Evolutionary conservation across 1,140 invertebrate genomes (phyloP).

Genomic region (Diachasma alloeum): DNA sequence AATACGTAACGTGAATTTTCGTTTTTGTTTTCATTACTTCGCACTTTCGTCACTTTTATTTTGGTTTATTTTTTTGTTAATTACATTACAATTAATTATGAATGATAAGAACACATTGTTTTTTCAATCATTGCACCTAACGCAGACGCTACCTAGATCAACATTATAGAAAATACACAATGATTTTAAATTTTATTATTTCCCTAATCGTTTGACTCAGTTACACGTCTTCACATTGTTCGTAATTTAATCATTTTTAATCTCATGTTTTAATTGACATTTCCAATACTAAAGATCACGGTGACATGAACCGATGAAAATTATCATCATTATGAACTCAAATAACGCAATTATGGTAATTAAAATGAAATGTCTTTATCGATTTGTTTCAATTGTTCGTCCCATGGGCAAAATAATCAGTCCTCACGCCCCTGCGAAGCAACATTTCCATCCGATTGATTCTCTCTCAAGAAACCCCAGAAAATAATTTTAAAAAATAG

Average conservation of each 20-base stretch:
- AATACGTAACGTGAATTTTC: neutral
- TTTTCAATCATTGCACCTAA: slow-evolving; percentile 24
- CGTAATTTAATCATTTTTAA: neutral
- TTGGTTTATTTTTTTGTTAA: slow-evolving; percentile 12
- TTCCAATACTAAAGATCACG: slow-evolving; percentile 42
- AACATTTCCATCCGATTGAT: neutral
- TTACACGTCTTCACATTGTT: neutral
- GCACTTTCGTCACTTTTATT: slow-evolving; percentile 2
- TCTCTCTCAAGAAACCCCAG: too few species aligned
- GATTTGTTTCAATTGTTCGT: neutral
- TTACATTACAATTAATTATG: slow-evolving; percentile 34
- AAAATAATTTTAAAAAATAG: slow-evolving; percentile 15
- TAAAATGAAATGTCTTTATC: neutral
- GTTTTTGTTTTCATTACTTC: neutral
- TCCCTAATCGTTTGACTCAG: slow-evolving; percentile 9
- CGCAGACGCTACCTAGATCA: slow-evolving; percentile 39
- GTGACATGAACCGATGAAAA: neutral
- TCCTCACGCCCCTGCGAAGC: neutral
- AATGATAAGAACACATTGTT: slow-evolving; percentile 49
- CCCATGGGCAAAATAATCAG: neutral
- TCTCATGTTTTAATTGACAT: slow-evolving; percentile 41
- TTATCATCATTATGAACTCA: neutral
- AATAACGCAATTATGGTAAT: neutral
- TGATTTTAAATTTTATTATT: slow-evolving; percentile 41
- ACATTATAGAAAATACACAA: slow-evolving; percentile 50